Evolutionary conservation across 2,888 invertebrate species (phyloP).

Genomic region (Polia nebulosa): DNA sequence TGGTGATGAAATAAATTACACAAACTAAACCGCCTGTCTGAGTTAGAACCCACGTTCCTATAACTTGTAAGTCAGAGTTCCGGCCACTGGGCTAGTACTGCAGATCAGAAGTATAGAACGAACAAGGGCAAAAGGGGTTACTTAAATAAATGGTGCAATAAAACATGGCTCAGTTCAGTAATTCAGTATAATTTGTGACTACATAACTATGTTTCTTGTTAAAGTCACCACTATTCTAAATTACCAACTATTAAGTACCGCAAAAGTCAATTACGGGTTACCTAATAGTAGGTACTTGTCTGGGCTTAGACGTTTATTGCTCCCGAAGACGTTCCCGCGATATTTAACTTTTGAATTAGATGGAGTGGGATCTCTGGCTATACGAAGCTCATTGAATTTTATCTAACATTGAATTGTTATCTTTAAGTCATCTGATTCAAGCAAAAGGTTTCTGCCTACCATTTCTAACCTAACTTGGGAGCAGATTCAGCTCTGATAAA

Average conservation of each 20-base stretch:
- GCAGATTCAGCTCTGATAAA: too few species aligned
- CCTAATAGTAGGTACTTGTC: conserved; percentile 46
- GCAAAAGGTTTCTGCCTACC: not conserved
- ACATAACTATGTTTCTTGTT: conserved; percentile 34
- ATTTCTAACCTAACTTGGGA: too few species aligned
- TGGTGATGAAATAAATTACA: too few species aligned
- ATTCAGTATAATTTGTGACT: conserved; percentile 28
- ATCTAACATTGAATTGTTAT: not conserved
- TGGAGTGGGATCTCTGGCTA: not conserved
- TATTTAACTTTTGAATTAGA: conserved; percentile 19
- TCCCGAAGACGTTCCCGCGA: conserved; percentile 14
- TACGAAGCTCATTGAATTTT: not conserved
- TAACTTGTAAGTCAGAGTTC: too few species aligned
- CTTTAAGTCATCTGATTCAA: not conserved
- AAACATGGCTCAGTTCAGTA: conserved; percentile 17
- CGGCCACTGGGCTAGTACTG: too few species aligned
- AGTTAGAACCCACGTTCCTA: too few species aligned
- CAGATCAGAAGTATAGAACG: not conserved
- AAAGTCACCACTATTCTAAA: conserved; percentile 36
- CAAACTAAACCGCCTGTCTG: too few species aligned
- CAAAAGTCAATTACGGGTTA: conserved; percentile 53
- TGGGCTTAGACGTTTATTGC: conserved; percentile 36
- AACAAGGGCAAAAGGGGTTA: conserved; percentile 1
- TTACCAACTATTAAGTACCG: conserved; percentile 49
- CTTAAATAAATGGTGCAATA: not conserved